Evolutionary conservation across 2,113 vertebrate genomes (phyloP), one percentile per base, ranked within the genome.

Genomic region (Otolemur garnettii): DNA sequence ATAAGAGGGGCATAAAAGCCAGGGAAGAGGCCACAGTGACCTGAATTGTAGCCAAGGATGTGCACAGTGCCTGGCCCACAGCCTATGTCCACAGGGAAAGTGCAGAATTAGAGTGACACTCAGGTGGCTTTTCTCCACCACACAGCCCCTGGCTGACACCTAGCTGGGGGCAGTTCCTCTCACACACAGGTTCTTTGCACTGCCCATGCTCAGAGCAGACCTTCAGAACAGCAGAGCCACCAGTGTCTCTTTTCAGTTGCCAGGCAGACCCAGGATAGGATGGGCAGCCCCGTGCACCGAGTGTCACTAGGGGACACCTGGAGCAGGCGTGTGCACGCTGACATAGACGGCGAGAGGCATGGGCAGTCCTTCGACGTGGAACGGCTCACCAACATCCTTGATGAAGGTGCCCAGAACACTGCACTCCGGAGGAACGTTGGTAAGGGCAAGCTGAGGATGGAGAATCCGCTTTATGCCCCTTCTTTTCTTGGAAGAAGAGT

Each of bases 361-460:
- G 26, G 17, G 0, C 93, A 79, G 19, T 97, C 98, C 85, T 99
- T 99, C 90, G 7, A 90, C 0, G 97, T 98, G 92, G 98, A 99
- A n/a, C 93, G 68, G 33, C 98, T 99, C 57, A 98, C 97, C 0
- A 97, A 96, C 75, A 80, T 96, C 93, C 97, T 99, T 50, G 98
- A 99, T 0, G 95, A 98, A 0, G 96, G 98, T 0, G 55, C 28
- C 0, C 97, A 98, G 87, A 92, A 95, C 75, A 99, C 98, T 0
- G 94, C 1, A 0, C 81, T 95, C 4, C 95, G 99, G 68, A 97
- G 98, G 95, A 86, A 96, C 1, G 96, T 99, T 0, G 98, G 99
- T 99, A 97, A 98, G 98, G 96, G 0, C 0, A 11, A 14, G 12
- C 1, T 14, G 33, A 60, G 21, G 11, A 38, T 0, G 3, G 3